Base-by-base conservation (phyloP, 1,140 invertebrate genomes). In the Solenopsis fugax region DNA sequence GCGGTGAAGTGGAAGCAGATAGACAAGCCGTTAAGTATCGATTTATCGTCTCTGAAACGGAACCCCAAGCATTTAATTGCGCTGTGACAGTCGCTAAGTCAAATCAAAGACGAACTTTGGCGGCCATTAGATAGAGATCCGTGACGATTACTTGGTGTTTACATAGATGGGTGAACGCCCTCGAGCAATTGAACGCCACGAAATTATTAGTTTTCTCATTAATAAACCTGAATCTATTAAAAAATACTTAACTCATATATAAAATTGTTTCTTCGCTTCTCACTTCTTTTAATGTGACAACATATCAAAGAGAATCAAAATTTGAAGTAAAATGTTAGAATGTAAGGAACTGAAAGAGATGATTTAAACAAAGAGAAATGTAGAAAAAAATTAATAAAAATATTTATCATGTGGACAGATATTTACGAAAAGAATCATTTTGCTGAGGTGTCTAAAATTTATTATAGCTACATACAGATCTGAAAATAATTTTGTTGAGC, bases 81-180 rank as follows among this genome's bases (percentile, higher is more conserved):
- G 69, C 24, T 13, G 24, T 62, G 67, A 73, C 80, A 84, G 69
- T 84, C 41, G 41, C 67, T 34, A 84, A 84, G 80, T 84, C 54
- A 84, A 84, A 84, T 73, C 80, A 84, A 84, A 84, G 80, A 62
- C 80, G 71, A 84, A 84, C 69, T 84, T 84, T n/a, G 18, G 9
- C 41, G 13, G 7, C 69, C 69, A 84, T 84, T 73, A 84, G 69
- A 60, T 75, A 73, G 54, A 0, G 29, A 84, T 37, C 10, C 48
- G 18, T 84, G 54, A 54, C 69, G 56, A 75, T 84, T 84, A 62
- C 56, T 58, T 72, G 69, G n/a, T 84, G 69, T 84, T 84, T 84
- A 75, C 41, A 34, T 56, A 75, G 13, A 84, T 48, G 41, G 13
- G 4, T 29, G 48, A 29, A n/a, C 24, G 29, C n/a, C 69, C n/a